Conservation (phyloP, 2,888 invertebrate genomes). For the Acleris cristana region DNA sequence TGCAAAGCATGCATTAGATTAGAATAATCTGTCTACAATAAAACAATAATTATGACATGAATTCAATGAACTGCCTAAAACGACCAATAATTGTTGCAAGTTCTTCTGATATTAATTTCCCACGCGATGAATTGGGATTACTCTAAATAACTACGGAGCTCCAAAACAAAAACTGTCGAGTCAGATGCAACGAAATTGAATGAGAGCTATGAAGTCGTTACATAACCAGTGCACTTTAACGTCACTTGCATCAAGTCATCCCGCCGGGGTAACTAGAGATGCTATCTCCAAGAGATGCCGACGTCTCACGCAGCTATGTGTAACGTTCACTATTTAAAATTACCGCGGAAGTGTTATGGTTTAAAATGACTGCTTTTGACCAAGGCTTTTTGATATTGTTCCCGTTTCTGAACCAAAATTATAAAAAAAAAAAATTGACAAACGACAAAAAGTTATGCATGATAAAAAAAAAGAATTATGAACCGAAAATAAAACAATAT, state of each 20-base stretch:
- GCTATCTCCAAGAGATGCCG: slow-evolving; percentile 37
- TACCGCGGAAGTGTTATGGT: slow-evolving; percentile 16
- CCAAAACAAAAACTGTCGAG: slow-evolving; percentile 56
- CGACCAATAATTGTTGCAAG: too few species aligned
- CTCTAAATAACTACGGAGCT: slow-evolving; percentile 41
- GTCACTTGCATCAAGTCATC: slow-evolving; percentile 55
- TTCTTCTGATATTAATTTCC: neutral
- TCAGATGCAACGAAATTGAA: slow-evolving; percentile 68
- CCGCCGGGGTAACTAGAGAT: slow-evolving; percentile 46
- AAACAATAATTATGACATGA: too few species aligned
- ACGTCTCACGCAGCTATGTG: slow-evolving; percentile 28
- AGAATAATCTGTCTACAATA: too few species aligned
- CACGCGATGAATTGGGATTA: slow-evolving; percentile 2
- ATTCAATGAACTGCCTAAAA: too few species aligned
- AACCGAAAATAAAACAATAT: too few species aligned
- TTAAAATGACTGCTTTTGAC: neutral
- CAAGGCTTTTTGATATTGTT: neutral
- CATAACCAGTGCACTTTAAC: slow-evolving; percentile 62
- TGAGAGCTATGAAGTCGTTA: slow-evolving; percentile 66
- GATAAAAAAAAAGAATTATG: too few species aligned
- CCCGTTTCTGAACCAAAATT: too few species aligned
- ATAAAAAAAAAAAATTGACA: too few species aligned
- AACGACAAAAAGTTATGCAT: too few species aligned
- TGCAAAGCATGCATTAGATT: too few species aligned
- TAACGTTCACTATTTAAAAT: slow-evolving; percentile 22